Conservation (phyloP, 2,888 invertebrate genomes). For the Bellardia bayeri region DNA sequence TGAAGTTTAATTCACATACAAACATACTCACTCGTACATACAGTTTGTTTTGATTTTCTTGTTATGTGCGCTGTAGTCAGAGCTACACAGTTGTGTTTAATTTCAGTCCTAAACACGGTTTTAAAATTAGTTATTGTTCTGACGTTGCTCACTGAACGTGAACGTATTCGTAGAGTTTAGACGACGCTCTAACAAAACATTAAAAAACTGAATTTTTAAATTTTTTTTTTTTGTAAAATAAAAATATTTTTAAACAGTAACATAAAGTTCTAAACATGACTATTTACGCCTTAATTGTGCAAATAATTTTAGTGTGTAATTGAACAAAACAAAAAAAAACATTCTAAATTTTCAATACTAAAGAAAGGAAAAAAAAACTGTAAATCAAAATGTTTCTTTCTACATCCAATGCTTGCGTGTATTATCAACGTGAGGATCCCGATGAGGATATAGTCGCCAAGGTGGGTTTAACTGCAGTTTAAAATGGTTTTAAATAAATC, state of each 20-base stretch:
- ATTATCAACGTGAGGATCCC: slow-evolving; percentile 70
- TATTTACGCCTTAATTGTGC: slow-evolving; percentile 82
- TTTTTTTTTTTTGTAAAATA: slow-evolving; percentile 34
- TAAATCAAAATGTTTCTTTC: slow-evolving; percentile 38
- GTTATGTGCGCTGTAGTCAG: background rate
- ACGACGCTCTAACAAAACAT: slow-evolving; percentile 5
- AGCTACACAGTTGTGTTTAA: slow-evolving; percentile 25
- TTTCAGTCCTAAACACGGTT: slow-evolving; percentile 48
- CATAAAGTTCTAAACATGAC: slow-evolving; percentile 78
- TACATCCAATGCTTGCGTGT: background rate
- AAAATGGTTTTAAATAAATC: too few relatives aligned
- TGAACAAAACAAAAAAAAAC: slow-evolving; percentile 59
- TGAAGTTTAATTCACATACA: slow-evolving; percentile 37
- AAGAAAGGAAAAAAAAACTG: background rate
- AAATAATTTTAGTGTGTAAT: slow-evolving; percentile 82
- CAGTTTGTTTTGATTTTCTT: slow-evolving; percentile 45
- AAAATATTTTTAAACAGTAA: slow-evolving; percentile 4
- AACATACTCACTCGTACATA: background rate
- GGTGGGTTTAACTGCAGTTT: slow-evolving; percentile 73
- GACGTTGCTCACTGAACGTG: slow-evolving; percentile 70
- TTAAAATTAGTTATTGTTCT: slow-evolving; percentile 70
- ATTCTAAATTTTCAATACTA: background rate
- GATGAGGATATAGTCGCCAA: slow-evolving; percentile 78
- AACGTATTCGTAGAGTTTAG: slow-evolving; percentile 59
- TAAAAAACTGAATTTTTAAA: slow-evolving; percentile 18